A percentile compares a stretch with the other conserved stretches of the same genome.
These are phyloP conservation scores for Ameiurus melas DNA, from an alignment of 2,113 vertebrate genomes.

Conservation along the genomic window DNA sequence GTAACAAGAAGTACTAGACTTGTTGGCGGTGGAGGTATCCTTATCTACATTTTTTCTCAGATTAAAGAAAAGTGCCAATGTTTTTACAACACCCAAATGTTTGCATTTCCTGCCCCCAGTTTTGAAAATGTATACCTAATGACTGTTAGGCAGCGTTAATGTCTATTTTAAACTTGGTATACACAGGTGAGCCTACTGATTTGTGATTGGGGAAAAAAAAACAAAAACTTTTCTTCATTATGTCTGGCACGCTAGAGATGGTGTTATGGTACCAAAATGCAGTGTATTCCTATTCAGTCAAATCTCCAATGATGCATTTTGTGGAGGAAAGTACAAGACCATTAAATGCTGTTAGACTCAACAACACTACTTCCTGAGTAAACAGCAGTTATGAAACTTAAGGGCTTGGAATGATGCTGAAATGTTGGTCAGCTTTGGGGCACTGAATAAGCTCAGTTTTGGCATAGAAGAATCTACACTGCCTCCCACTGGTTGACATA, in stretches of 20 bases:
- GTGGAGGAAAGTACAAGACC: not conserved
- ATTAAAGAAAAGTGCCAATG: not conserved
- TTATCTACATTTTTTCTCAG: not conserved
- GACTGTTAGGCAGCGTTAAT: not conserved
- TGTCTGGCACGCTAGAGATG: not conserved
- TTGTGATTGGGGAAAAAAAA: not conserved
- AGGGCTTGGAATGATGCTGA: not conserved
- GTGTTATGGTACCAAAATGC: not conserved
- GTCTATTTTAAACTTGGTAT: not conserved
- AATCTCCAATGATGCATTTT: not conserved
- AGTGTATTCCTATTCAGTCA: not conserved
- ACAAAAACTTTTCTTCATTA: not conserved
- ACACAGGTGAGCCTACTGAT: not conserved
- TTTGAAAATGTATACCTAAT: not conserved
- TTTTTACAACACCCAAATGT: not conserved
- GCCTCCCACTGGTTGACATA: constrained; percentile 21
- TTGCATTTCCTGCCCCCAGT: not conserved
- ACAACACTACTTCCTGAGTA: not conserved
- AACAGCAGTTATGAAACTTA: not conserved
- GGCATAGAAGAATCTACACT: not conserved
- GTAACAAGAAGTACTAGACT: not conserved
- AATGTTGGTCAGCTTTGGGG: not conserved
- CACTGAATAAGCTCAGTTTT: not conserved
- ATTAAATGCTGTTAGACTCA: not conserved
- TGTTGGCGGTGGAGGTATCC: not conserved